Evolutionary conservation across 2,888 invertebrate genomes (phyloP).

Genomic region (Salticus scenicus): DNA sequence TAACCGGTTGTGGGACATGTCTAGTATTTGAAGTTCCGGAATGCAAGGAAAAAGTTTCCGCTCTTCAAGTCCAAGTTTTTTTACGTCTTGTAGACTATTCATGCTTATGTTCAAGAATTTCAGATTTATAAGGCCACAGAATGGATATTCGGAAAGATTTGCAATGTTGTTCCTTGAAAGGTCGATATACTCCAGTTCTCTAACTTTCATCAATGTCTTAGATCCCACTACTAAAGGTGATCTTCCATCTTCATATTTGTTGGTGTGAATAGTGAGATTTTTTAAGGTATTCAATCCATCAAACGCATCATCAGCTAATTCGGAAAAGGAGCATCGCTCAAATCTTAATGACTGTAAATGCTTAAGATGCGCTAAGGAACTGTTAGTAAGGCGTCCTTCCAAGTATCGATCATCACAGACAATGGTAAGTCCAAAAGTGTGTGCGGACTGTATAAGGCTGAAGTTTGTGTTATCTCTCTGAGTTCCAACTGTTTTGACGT

Average conservation of each 20-base stretch:
- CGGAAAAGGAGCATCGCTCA: constrained; percentile 83
- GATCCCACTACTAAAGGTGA: constrained; percentile 75
- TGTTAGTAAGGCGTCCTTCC: constrained; percentile 71
- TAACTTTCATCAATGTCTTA: constrained; percentile 72
- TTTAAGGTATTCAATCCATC: constrained; percentile 82
- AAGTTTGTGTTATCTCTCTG: constrained; percentile 91
- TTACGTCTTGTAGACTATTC: constrained; percentile 86
- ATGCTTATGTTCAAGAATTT: constrained; percentile 84
- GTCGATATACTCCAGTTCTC: constrained; percentile 72
- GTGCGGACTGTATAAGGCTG: constrained; percentile 88
- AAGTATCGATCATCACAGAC: constrained; percentile 78
- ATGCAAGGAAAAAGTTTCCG: constrained; percentile 72
- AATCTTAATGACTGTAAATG: constrained; percentile 86
- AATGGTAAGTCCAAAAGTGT: constrained; percentile 86
- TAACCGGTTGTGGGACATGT: constrained; percentile 85
- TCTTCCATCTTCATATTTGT: constrained; percentile 86
- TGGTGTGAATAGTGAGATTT: constrained; percentile 83
- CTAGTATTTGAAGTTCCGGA: constrained; percentile 78
- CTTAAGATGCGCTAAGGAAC: constrained; percentile 77
- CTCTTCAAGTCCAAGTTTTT: constrained; percentile 80
- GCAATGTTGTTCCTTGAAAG: constrained; percentile 73
- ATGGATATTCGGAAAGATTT: constrained; percentile 80
- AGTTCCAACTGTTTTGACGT: constrained; percentile 81
- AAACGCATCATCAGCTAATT: constrained; percentile 77
- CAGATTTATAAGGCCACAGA: constrained; percentile 78